Evolutionary conservation across 2,888 invertebrate genomes (phyloP), one percentile per base, ranked within the genome.

Genomic region (Sepiola atlantica): DNA sequence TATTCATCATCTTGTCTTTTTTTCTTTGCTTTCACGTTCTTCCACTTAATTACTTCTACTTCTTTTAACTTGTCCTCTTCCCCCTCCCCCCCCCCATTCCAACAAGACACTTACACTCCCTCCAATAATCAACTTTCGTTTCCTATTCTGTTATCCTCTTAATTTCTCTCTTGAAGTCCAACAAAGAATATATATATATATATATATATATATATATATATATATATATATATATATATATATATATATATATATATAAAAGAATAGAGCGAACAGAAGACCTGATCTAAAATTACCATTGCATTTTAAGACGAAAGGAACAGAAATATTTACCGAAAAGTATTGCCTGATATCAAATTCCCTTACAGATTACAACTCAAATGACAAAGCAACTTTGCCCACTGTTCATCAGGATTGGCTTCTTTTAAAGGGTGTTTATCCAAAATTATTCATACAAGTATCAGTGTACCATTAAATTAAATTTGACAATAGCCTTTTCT

Each of bases 281-380:
- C n/a, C 32, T n/a, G 32, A 77, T 77, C 45, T 45, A 45, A 45
- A 45, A 45, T 45, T 45, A 45, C 45, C 45, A 4, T 45, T 45
- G 45, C 2, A 45, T 45, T 45, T 45, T 45, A 4, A 45, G 8
- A 45, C 45, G 45, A 45, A 45, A 45, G 8, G 45, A 45, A 45
- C 45, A 45, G 45, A 45, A 45, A 77, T 77, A n/a, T 77, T 77
- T 77, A 77, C n/a, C 32, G 77, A 77, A 77, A 16, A 32, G 77
- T n/a, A 77, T 77, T n/a, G 77, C 77, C n/a, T 77, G 77, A 32
- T 77, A 77, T 77, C 77, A 77, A n/a, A 77, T 77, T 77, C 77
- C 28, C 28, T 61, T 8, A 61, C 28, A 24, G 28, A 61, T 61
- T 28, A 61, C 61, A 28, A 10, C 61, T 61, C 28, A 28, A 28